Evolutionary conservation across 1,140 invertebrate species (phyloP).

Genomic region (Drosophila subobscura): DNA sequence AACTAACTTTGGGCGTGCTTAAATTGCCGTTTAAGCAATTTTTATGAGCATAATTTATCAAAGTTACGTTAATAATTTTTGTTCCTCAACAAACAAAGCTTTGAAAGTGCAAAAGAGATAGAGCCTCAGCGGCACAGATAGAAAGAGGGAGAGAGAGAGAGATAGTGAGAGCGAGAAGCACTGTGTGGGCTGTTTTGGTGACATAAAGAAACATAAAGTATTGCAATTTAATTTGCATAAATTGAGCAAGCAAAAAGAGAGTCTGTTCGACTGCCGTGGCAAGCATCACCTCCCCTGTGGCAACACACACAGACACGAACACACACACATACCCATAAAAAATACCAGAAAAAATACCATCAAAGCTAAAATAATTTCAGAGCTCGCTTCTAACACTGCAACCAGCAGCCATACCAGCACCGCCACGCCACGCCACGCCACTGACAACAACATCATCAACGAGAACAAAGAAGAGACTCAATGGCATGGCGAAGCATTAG

Average conservation of each 20-base stretch:
- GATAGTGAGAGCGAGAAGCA: neutral
- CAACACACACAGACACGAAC: neutral
- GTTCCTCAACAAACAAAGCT: constrained; percentile 11
- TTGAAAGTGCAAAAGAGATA: neutral
- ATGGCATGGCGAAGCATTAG: too few relatives aligned
- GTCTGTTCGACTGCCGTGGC: neutral
- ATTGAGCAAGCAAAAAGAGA: constrained; percentile 56
- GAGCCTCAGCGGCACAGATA: neutral
- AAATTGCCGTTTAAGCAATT: constrained; percentile 80
- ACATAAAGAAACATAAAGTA: constrained; percentile 71
- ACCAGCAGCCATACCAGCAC: too few relatives aligned
- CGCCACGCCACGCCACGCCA: neutral
- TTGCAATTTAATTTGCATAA: constrained; percentile 82
- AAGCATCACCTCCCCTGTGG: constrained; percentile 16
- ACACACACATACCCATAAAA: constrained; percentile 7
- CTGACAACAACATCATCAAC: constrained; percentile 33
- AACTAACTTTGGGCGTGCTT: constrained; percentile 76
- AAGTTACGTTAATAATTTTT: constrained; percentile 79
- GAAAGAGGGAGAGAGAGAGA: neutral
- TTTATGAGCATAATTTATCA: constrained; percentile 81
- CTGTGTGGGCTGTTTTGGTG: constrained; percentile 49
- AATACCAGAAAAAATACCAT: constrained; percentile 69
- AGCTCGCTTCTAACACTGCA: constrained; percentile 74
- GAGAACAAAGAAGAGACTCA: neutral
- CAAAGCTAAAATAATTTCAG: constrained; percentile 73